phyloP scores from a whole-genome alignment of 1,140 invertebrate species.

The Formica selysi region DNA sequence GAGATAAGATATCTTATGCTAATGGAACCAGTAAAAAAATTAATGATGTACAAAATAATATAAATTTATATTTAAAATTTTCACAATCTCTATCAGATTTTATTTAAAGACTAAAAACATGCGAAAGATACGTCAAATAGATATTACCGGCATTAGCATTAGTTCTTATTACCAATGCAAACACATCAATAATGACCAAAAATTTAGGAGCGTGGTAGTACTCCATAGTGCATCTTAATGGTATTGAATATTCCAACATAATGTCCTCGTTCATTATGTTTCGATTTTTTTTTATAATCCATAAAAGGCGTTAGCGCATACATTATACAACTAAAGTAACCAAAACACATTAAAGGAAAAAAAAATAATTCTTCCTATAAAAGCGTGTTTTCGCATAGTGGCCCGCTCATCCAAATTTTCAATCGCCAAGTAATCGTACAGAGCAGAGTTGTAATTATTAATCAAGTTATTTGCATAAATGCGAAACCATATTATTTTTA shows the following conservation, averaged over 20 bases:
- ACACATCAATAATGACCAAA: neutral
- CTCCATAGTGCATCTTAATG: neutral
- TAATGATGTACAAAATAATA: too few species aligned
- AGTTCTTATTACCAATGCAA: neutral
- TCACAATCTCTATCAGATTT: too few species aligned
- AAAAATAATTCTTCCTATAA: slow-evolving; percentile 14
- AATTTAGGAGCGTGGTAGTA: neutral
- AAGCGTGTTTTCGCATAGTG: slow-evolving; percentile 53
- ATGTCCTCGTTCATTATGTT: neutral
- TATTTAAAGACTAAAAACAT: too few species aligned
- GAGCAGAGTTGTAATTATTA: slow-evolving; percentile 36
- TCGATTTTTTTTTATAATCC: neutral
- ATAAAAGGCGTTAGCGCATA: slow-evolving; percentile 1
- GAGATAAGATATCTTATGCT: too few species aligned
- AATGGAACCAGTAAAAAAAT: too few species aligned
- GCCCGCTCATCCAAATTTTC: neutral
- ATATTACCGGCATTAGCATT: slow-evolving; percentile 44
- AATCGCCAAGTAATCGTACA: slow-evolving; percentile 38
- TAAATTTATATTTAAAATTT: too few species aligned
- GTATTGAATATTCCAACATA: slow-evolving; percentile 16
- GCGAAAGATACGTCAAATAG: neutral
- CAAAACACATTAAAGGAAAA: neutral
- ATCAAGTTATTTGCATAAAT: neutral
- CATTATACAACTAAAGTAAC: neutral
- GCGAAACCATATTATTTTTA: slow-evolving; percentile 41